Evolutionary conservation across 2,888 invertebrate species (phyloP).

Genomic region (Lithosia quadra): DNA sequence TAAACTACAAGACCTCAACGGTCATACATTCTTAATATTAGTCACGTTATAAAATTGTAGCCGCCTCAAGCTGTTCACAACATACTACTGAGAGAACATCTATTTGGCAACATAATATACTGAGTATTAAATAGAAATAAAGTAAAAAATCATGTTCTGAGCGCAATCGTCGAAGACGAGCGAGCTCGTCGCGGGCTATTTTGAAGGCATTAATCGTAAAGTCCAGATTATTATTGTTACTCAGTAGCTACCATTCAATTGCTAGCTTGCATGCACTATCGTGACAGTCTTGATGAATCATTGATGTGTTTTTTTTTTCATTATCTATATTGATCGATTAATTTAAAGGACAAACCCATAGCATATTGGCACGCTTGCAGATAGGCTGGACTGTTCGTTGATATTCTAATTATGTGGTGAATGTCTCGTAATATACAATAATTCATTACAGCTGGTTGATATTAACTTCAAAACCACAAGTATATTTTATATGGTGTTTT

Average conservation of each 20-base stretch:
- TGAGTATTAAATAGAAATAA: slow-evolving; percentile 54
- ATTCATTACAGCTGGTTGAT: no score
- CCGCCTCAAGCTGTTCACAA: slow-evolving; percentile 34
- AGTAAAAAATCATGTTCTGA: slow-evolving; percentile 43
- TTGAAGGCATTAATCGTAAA: slow-evolving; percentile 24
- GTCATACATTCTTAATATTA: slow-evolving; percentile 19
- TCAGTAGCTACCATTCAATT: background rate
- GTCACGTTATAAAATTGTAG: slow-evolving; percentile 9
- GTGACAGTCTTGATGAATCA: background rate
- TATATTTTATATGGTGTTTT: background rate
- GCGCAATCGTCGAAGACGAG: slow-evolving; percentile 53
- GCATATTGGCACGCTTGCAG: background rate
- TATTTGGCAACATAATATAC: slow-evolving; percentile 65
- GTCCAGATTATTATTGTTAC: background rate
- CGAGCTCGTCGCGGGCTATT: slow-evolving; percentile 20
- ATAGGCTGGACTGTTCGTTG: no score
- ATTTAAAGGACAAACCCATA: background rate
- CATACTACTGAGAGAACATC: slow-evolving; percentile 50
- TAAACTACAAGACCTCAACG: slow-evolving; percentile 15
- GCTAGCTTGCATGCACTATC: background rate
- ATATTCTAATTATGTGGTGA: no score
- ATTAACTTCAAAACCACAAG: background rate
- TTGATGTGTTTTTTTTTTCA: background rate
- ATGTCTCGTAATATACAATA: no score
- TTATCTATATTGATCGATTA: no score